Conservation (phyloP, 1,140 invertebrate species). For the Brachionus paranguensis region DNA sequence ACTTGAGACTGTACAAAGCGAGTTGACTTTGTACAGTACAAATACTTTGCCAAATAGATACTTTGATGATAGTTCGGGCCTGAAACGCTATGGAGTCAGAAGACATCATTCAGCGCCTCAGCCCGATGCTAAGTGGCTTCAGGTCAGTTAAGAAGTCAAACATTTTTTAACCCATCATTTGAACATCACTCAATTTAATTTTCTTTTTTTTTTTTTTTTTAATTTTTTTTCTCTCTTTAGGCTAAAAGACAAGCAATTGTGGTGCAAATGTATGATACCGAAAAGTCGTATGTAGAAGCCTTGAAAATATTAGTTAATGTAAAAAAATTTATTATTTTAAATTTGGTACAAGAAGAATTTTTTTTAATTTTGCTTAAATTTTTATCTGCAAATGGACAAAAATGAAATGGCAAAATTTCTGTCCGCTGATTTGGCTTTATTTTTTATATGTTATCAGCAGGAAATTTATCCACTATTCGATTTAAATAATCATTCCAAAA, state of each 20-base stretch:
- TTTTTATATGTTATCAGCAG: too few species aligned
- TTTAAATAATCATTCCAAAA: too few species aligned
- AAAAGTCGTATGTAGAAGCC: constrained; percentile 81
- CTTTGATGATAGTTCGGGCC: constrained; percentile 7
- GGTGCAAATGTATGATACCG: constrained; percentile 81
- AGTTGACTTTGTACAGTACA: neutral
- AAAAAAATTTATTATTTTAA: constrained; percentile 42
- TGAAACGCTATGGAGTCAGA: constrained; percentile 33
- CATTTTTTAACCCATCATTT: neutral
- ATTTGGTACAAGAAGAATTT: neutral
- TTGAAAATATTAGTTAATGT: constrained; percentile 78
- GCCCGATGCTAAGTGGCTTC: constrained; percentile 17
- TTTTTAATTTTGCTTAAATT: too few species aligned
- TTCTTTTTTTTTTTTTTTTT: neutral
- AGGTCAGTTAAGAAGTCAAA: neutral
- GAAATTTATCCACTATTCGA: too few species aligned
- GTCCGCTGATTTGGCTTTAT: too few species aligned
- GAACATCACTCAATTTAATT: neutral
- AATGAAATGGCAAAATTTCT: too few species aligned
- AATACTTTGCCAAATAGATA: constrained; percentile 20
- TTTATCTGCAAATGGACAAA: too few species aligned
- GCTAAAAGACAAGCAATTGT: constrained; percentile 59
- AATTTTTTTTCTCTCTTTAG: neutral
- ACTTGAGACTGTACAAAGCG: constrained; percentile 6
- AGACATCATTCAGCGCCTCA: constrained; percentile 40